These are phyloP conservation scores for Ia io DNA, from an alignment of 2,113 vertebrate species.

Conservation along the genomic window DNA sequence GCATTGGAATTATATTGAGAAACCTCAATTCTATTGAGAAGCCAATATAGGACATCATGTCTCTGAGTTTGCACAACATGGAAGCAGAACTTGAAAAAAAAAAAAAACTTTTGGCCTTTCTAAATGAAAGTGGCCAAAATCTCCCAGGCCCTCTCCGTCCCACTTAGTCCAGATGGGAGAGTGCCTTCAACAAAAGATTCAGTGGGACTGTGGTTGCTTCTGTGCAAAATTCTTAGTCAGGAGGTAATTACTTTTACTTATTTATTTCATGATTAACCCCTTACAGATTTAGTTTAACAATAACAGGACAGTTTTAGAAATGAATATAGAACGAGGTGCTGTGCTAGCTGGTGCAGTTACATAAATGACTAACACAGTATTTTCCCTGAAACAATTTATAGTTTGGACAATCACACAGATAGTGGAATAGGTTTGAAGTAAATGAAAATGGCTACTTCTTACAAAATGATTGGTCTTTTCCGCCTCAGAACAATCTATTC, in stretches of 20 bases:
- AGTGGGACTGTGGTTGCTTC: accelerated
- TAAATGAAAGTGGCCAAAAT: neutral
- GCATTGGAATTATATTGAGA: neutral
- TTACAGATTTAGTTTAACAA: neutral
- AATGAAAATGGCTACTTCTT: neutral
- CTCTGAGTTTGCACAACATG: neutral
- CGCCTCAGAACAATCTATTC: neutral
- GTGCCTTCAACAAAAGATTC: neutral
- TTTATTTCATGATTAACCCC: neutral
- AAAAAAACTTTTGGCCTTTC: neutral
- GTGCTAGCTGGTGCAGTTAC: neutral
- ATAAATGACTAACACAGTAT: neutral
- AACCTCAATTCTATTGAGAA: neutral
- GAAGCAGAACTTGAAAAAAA: neutral
- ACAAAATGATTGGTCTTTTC: neutral
- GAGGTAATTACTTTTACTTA: neutral
- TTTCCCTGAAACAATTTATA: neutral
- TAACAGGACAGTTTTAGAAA: neutral
- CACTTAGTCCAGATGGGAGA: too few relatives aligned
- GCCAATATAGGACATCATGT: neutral
- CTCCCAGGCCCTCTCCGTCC: neutral
- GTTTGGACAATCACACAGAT: neutral
- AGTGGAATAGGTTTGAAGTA: neutral
- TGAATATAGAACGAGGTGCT: neutral
- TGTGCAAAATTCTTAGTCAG: neutral